Base-by-base conservation (phyloP, 2,113 vertebrate species). In the Stigmatopora nigra region DNA sequence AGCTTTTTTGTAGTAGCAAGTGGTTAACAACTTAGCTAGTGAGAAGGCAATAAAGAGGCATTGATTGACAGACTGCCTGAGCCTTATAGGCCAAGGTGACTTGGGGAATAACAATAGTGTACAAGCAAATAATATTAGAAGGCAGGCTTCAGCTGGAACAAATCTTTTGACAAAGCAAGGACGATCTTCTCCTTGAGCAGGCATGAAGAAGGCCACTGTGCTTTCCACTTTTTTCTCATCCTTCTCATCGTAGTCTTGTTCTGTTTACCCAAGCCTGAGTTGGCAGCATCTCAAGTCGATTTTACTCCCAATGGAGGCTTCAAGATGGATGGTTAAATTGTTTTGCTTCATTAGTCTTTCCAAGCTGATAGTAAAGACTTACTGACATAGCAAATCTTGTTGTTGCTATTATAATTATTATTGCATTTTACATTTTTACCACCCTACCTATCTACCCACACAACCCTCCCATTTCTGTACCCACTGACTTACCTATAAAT, bases 101-200 rank as follows among this genome's bases (percentile, higher is more conserved):
- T 78, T 66, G n/a, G 44, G 74, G 63, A 83, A 82, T 55, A 76
- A 68, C 56, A 63, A 57, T 63, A 12, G 11, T 66, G 72, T 60
- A 82, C 72, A 61, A 73, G 68, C 71, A 68, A 72, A 73, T 80
- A 66, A 84, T 83, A 83, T 80, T 58, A 75, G n/a, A 65, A 48
- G 69, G 76, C 78, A 80, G 74, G 88, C 80, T 83, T 89, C 82
- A 88, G 17, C 79, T 73, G 78, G 84, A 92, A 90, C 76, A 88
- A 90, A 88, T 86, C 79, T 55, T 88, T 89, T 86, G 85, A 86
- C 77, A 81, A 84, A 83, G 80, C 81, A 77, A 84, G 82, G 82
- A 67, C 74, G 12, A 78, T 81, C 82, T 83, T 84, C 80, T 80
- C 70, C 85, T 70, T 69, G 75, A 84, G 71, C 73, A 65, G 64